These are phyloP conservation scores for Anguilla rostrata DNA, from an alignment of 2,113 vertebrate genomes.

Conservation along the genomic window DNA sequence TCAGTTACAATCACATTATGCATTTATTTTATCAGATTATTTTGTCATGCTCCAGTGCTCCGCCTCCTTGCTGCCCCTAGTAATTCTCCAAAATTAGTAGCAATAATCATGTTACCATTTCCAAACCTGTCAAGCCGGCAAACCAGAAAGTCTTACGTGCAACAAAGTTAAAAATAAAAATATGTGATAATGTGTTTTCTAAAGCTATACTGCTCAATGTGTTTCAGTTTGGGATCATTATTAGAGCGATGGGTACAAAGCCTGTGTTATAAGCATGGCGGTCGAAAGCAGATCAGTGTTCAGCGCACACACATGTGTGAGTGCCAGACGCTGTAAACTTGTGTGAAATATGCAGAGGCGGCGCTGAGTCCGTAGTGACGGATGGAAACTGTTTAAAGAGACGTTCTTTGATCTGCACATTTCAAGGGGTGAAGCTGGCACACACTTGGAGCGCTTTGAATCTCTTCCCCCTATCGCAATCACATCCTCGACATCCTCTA, in stretches of 20 bases:
- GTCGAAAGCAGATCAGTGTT: not conserved
- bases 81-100: too few species aligned
- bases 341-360: too few species aligned
- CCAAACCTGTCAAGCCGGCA: not conserved
- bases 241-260: not conserved
- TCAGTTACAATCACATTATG: too few species aligned
- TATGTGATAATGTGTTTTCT: not conserved
- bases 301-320: not conserved
- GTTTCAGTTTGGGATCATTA: not conserved
- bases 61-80: too few species aligned
- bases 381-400: not conserved
- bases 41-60: too few species aligned
- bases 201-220: not conserved
- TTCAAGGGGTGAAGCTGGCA: not conserved
- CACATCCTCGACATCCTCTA: not conserved
- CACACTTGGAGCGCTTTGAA: not conserved
- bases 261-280: not conserved
- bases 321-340: too few species aligned
- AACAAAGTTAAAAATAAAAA: not conserved
- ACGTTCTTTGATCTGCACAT: not conserved
- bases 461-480: not conserved
- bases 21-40: too few species aligned
- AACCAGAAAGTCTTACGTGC: not conserved
- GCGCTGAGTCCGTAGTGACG: not conserved
- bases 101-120: not conserved